Evolutionary conservation across 2,888 invertebrate species (phyloP).

Genomic region (Chloroclysta siterata): DNA sequence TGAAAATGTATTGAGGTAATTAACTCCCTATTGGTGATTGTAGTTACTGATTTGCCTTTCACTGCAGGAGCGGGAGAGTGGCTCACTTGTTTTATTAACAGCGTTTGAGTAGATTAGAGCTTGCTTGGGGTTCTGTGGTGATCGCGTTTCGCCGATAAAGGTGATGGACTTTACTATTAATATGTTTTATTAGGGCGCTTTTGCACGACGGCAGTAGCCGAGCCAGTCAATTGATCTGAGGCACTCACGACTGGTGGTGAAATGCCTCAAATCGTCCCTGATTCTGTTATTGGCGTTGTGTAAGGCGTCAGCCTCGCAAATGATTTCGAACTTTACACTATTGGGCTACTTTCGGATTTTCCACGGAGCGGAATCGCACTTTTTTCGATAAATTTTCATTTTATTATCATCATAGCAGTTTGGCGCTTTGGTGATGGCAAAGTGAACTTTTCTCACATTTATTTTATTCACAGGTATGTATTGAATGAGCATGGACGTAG

Average conservation of each 20-base stretch:
- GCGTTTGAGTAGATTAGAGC: constrained; percentile 69
- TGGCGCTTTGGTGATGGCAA: constrained; percentile 36
- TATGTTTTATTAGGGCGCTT: constrained; percentile 30
- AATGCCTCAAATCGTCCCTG: constrained; percentile 1
- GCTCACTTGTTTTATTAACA: constrained; percentile 62
- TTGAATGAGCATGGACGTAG: constrained; percentile 37
- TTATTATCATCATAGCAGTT: constrained; percentile 18
- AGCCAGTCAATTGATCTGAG: neutral
- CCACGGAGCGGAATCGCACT: constrained; percentile 34
- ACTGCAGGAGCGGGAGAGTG: constrained; percentile 58
- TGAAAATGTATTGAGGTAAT: constrained; percentile 85
- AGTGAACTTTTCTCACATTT: constrained; percentile 38
- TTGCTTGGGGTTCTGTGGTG: constrained; percentile 76
- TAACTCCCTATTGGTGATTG: constrained; percentile 84
- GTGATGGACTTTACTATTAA: constrained; percentile 64
- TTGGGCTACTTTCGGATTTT: constrained; percentile 26
- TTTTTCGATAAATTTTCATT: constrained; percentile 24
- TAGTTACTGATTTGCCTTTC: constrained; percentile 75
- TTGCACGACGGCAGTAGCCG: constrained; percentile 13
- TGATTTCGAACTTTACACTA: constrained; percentile 26
- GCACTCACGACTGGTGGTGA: neutral
- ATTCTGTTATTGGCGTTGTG: neutral
- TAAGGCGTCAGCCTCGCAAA: constrained; percentile 38
- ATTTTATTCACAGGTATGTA: constrained; percentile 39
- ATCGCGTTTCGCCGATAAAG: constrained; percentile 56